Evolutionary conservation across 30 jellyfish, hydroid and myxozoan species (phyloP), one percentile per base, ranked within the genome.

Genomic region (Phacellophora camtschatica): DNA sequence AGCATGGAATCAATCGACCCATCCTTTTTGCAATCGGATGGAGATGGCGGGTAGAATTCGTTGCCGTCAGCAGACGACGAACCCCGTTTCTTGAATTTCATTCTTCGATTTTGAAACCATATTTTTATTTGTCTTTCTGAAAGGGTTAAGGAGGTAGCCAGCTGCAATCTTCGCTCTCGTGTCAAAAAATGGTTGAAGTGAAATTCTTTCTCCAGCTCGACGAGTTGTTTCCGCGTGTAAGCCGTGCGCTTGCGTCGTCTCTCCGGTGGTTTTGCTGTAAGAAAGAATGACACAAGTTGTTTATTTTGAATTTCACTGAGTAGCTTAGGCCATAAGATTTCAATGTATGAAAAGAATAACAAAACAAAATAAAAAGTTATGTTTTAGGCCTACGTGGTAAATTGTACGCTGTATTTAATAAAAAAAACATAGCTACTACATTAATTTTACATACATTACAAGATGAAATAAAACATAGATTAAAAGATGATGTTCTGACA

Each of bases 21-120:
- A 43, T 84, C 51, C 49, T 80, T 80, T 32, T 77, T 49, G 23
- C 35, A 33, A n/a, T 66, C 81, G 9, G 13, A 7, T 35, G 25
- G 22, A 20, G 76, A 18, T 3, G 29, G 22, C 16, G 76, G 25
- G 54, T 25, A 11, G 24, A 23, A 32, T 16, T 62, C 76, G 13
- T 20, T 16, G 32, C 23, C 32, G 33, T 81, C 85, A 43, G 41
- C 71, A 8, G 86, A 39, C n/a, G 77, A 28, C 5, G 86, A 28
- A n/a, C 88, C 84, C 1, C 96, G 75, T 77, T 87, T 87, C 74
- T 87, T 87, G 92, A 90, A 87, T 45, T 87, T 87, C 96, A 87
- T 87, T 28, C 96, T 56, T 16, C 96, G 82, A 53, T 87, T 87
- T 33, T 87, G 96, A 32, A 76, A 87, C 96, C 96, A 87, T 30